These are phyloP conservation scores for Oryzias curvinotus DNA, from an alignment of 2,113 vertebrate species.

Conservation along the genomic window DNA sequence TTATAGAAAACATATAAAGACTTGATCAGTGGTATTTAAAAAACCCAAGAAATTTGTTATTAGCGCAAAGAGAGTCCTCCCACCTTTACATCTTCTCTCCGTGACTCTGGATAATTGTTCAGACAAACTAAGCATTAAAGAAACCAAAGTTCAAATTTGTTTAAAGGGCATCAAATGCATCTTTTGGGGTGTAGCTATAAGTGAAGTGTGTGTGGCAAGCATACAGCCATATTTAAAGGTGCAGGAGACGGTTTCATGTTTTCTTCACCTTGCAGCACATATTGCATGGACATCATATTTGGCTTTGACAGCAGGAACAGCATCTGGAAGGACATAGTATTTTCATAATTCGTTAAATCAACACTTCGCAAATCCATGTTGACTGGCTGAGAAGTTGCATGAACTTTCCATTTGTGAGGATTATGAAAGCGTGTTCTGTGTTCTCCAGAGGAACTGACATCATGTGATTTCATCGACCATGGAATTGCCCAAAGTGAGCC, in stretches of 20 bases:
- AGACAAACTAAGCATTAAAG: slow-evolving; percentile 58
- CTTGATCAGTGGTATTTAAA: too few species aligned
- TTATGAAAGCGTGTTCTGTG: slow-evolving; percentile 18
- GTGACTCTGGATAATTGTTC: slow-evolving; percentile 53
- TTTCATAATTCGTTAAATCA: slow-evolving; percentile 36
- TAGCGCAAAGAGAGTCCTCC: slow-evolving; percentile 47
- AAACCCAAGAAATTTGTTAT: slow-evolving; percentile 30
- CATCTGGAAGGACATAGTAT: slow-evolving; percentile 43
- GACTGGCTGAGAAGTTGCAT: slow-evolving; percentile 23
- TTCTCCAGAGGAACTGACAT: slow-evolving; percentile 24
- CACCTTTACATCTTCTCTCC: slow-evolving; percentile 29
- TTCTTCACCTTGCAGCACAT: slow-evolving; percentile 38
- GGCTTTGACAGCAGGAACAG: slow-evolving; percentile 27
- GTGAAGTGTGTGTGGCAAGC: slow-evolving; percentile 28
- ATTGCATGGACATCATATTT: slow-evolving; percentile 32
- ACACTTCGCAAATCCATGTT: slow-evolving; percentile 30
- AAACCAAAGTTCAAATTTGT: slow-evolving; percentile 57
- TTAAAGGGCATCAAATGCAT: slow-evolving; percentile 26
- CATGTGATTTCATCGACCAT: slow-evolving; percentile 21
- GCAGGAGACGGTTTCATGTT: slow-evolving; percentile 25
- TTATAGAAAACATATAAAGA: too few species aligned
- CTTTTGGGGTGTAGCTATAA: slow-evolving; percentile 25
- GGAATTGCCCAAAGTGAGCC: slow-evolving; percentile 6
- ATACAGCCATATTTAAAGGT: slow-evolving; percentile 35
- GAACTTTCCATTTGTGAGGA: slow-evolving; percentile 31